Evolutionary conservation across 2,113 vertebrate genomes (phyloP).

Genomic region (Cephalopholis sonnerati): DNA sequence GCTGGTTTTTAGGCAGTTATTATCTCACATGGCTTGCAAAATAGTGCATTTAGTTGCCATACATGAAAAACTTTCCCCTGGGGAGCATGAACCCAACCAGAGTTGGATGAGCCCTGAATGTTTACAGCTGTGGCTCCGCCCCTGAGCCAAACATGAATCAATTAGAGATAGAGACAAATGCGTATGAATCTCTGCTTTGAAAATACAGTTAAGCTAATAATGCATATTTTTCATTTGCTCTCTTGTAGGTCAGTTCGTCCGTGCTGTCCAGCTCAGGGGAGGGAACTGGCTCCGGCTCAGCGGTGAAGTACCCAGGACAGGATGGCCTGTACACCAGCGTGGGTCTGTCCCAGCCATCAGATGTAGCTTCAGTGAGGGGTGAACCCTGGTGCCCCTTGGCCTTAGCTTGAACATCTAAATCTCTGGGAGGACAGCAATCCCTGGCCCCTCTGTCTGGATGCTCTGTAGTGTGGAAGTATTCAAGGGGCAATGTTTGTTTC

Average conservation of each 20-base stretch:
- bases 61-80: no score
- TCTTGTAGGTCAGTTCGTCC: conserved; percentile 88
- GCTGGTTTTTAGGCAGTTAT: no score
- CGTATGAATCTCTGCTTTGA: neutral
- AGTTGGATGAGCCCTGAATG: no score
- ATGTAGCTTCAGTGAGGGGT: conserved; percentile 92
- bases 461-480: conserved; percentile 68
- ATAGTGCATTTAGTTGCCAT: no score
- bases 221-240: neutral
- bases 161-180: neutral
- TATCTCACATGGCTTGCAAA: no score
- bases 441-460: conserved; percentile 61
- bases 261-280: conserved; percentile 90
- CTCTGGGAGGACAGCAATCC: conserved; percentile 63
- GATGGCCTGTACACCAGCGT: conserved; percentile 92
- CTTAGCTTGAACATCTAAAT: conserved; percentile 87
- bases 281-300: conserved; percentile 86
- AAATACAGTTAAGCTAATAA: neutral
- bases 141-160: neutral
- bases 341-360: conserved; percentile 89
- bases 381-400: conserved; percentile 97
- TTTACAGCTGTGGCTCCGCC: no score
- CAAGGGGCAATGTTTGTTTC: conserved; percentile 49
- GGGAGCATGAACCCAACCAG: no score
- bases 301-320: conserved; percentile 93